A percentile compares a stretch with the other conserved stretches of the same genome.
Evolutionary conservation across 2,888 invertebrate genomes (phyloP).

Genomic region (Phyllotreta cruciferae): DNA sequence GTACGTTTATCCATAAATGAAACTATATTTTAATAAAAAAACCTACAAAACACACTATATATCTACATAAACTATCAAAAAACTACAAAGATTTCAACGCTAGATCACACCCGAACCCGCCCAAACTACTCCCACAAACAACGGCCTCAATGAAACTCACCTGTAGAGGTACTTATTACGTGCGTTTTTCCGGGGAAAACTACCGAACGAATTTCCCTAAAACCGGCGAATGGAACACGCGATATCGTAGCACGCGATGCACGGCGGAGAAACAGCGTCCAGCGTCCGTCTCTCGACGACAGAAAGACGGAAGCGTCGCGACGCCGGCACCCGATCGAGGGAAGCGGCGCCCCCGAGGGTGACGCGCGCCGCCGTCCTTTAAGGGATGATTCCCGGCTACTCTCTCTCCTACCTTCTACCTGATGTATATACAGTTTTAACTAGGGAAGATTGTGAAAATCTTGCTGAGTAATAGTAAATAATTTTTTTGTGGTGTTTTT

Average conservation of each 20-base stretch:
- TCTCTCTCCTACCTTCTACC: too few species aligned
- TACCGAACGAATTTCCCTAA: slow-evolving; percentile 19
- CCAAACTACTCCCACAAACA: background rate
- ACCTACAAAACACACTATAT: too few species aligned
- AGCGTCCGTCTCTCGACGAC: slow-evolving; percentile 41
- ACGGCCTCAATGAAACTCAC: slow-evolving; percentile 11
- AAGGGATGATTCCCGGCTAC: background rate
- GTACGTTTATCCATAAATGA: too few species aligned
- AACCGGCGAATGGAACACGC: slow-evolving; percentile 22
- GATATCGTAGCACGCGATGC: slow-evolving; percentile 34
- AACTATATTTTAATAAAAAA: too few species aligned
- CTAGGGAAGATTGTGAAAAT: too few species aligned
- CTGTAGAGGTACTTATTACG: slow-evolving; percentile 12
- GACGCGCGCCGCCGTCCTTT: slow-evolving; percentile 24
- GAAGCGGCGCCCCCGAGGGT: slow-evolving; percentile 15
- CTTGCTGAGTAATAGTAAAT: background rate
- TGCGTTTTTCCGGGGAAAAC: slow-evolving; percentile 23
- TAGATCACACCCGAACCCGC: slow-evolving; percentile 26
- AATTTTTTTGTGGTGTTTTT: background rate
- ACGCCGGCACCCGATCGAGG: slow-evolving; percentile 24
- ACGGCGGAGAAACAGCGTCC: slow-evolving; percentile 44
- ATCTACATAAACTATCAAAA: too few species aligned
- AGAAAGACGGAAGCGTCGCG: slow-evolving; percentile 47
- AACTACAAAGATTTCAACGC: slow-evolving; percentile 31
- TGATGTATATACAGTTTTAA: too few species aligned